A percentile compares a stretch with the other conserved stretches of the same genome.
Conservation (phyloP, 2,797 vertebrate genomes). For the Nothura maculosa region DNA sequence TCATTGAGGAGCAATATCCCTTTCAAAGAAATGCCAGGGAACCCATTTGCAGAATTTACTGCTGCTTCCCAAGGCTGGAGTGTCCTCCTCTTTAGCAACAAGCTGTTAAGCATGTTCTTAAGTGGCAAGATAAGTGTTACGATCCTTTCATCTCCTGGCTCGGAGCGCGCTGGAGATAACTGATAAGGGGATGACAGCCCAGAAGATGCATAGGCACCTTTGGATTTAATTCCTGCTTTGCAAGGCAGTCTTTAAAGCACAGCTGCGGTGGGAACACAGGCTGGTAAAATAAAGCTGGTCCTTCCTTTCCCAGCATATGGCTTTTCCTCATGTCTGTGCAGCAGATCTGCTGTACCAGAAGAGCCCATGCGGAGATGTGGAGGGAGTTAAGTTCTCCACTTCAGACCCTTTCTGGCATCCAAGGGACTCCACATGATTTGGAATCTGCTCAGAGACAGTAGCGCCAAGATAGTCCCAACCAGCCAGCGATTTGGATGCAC, state of each 20-base stretch:
- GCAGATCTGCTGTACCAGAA: conserved; percentile 50
- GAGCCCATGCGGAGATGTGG: background rate
- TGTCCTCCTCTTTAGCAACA: conserved; percentile 20
- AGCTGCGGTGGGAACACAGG: conserved; percentile 55
- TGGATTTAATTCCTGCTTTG: conserved; percentile 64
- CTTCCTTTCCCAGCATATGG: conserved; percentile 53
- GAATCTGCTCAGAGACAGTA: background rate
- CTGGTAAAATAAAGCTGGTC: conserved; percentile 71
- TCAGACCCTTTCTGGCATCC: conserved; percentile 35
- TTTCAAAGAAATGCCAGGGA: conserved; percentile 25
- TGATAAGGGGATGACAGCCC: conserved; percentile 41
- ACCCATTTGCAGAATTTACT: conserved; percentile 51
- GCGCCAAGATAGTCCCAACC: too few species aligned
- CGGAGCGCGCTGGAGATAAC: conserved; percentile 51
- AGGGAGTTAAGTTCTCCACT: background rate
- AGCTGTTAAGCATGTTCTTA: conserved; percentile 61
- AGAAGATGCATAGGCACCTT: conserved; percentile 54
- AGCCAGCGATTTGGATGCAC: background rate
- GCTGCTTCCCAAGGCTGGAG: conserved; percentile 10
- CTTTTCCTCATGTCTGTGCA: conserved; percentile 46
- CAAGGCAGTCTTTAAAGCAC: conserved; percentile 52
- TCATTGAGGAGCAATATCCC: background rate
- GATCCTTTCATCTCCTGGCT: conserved; percentile 66
- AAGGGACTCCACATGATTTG: conserved; percentile 27
- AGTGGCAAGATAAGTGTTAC: conserved; percentile 56